These are phyloP conservation scores for Serilophus lunatus DNA, from an alignment of 2,113 vertebrate genomes.

Conservation along the genomic window DNA sequence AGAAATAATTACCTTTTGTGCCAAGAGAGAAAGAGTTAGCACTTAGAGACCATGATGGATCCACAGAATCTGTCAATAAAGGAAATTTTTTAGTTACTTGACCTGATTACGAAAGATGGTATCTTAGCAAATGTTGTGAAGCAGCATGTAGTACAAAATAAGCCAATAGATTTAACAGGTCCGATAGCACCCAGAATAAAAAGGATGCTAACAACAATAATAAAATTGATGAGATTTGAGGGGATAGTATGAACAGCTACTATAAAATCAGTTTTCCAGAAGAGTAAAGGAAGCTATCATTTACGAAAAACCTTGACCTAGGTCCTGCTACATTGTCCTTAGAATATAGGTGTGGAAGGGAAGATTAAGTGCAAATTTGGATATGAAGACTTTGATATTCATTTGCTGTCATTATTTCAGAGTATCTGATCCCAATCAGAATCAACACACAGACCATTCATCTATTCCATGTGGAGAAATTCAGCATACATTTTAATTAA, in stretches of 20 bases:
- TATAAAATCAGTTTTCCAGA: neutral
- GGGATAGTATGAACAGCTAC: neutral
- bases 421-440: neutral
- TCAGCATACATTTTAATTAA: neutral
- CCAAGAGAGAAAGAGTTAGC: constrained; percentile 8
- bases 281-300: neutral
- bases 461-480: neutral
- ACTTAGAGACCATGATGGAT: constrained; percentile 56
- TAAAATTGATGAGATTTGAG: neutral
- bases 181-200: neutral
- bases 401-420: neutral
- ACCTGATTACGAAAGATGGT: constrained; percentile 61
- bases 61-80: constrained; percentile 70
- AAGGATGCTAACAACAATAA: neutral
- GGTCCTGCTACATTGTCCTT: neutral
- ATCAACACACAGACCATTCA: neutral
- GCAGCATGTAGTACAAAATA: constrained; percentile 15
- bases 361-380: neutral
- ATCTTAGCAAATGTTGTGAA: constrained; percentile 43
- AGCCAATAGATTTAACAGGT: constrained; percentile 30
- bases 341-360: neutral
- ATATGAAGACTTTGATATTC: neutral
- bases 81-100: constrained; percentile 73
- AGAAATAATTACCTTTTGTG: constrained; percentile 70
- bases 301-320: neutral